Percentiles rank a stretch among this genome's conserved stretches.
phyloP scores from a whole-genome alignment of 2,113 vertebrate species.

The Trochalopteron elliotii region DNA sequence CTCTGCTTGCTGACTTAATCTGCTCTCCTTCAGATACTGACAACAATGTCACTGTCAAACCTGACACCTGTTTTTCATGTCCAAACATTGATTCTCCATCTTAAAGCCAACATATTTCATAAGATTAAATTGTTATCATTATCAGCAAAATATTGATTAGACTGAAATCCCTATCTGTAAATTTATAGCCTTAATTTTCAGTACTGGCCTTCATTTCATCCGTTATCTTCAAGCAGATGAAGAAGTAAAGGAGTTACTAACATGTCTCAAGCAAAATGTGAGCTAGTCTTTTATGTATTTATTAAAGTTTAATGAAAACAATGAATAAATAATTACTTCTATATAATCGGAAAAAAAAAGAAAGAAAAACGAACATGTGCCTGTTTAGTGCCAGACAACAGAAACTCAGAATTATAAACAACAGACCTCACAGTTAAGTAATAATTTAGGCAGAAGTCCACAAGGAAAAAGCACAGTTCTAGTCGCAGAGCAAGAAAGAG shows the following conservation, averaged over 20 bases:
- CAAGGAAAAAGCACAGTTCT: not conserved
- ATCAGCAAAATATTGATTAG: constrained; percentile 77
- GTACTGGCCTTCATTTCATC: constrained; percentile 35
- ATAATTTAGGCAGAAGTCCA: not conserved
- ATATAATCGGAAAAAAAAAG: not conserved
- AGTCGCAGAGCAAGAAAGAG: not conserved
- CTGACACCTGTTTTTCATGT: constrained; percentile 72
- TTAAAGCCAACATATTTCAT: constrained; percentile 59
- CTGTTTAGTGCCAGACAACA: not conserved
- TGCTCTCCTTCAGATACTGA: constrained; percentile 37
- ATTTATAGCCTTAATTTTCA: constrained; percentile 77
- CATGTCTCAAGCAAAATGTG: constrained; percentile 38
- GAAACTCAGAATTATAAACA: not conserved
- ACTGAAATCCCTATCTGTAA: constrained; percentile 63
- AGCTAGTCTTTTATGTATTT: not conserved
- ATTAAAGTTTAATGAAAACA: constrained; percentile 22
- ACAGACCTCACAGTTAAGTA: not conserved
- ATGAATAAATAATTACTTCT: constrained; percentile 11
- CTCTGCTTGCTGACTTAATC: constrained; percentile 51
- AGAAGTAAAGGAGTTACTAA: constrained; percentile 59
- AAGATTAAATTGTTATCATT: constrained; percentile 68
- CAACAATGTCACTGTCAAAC: constrained; percentile 58
- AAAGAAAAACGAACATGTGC: not conserved
- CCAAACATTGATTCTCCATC: constrained; percentile 68
- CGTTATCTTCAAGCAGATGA: constrained; percentile 55